Evolutionary conservation across 2,888 invertebrate genomes (phyloP).

Genomic region (Fragum sueziense): DNA sequence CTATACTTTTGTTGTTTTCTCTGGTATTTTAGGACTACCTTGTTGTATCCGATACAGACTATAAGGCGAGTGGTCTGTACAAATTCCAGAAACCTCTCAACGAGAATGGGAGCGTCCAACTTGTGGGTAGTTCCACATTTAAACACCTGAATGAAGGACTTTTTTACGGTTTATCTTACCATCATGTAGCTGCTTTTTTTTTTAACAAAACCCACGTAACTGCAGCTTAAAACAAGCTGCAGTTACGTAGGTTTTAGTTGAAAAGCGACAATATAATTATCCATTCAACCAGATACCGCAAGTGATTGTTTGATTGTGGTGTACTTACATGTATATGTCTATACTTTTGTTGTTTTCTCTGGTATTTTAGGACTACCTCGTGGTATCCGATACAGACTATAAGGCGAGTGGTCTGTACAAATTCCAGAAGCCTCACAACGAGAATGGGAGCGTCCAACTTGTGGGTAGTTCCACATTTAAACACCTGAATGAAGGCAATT

Average conservation of each 20-base stretch:
- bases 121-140: conserved; percentile 29
- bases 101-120: neutral
- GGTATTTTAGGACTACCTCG: conserved; percentile 49
- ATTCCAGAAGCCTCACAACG: conserved; percentile 18
- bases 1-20: too few relatives aligned
- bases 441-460: neutral
- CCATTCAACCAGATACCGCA: too few relatives aligned
- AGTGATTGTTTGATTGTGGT: too few relatives aligned
- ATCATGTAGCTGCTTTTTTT: too few relatives aligned
- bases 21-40: conserved; percentile 59
- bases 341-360: too few relatives aligned
- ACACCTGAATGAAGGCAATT: conserved; percentile 37
- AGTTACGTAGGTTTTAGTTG: too few relatives aligned
- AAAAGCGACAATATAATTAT: too few relatives aligned
- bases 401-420: conserved; percentile 40
- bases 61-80: conserved; percentile 38
- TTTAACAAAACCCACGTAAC: too few relatives aligned
- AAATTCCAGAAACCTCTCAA: conserved; percentile 28
- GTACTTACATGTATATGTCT: too few relatives aligned
- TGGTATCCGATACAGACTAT: conserved; percentile 44
- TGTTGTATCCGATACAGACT: conserved; percentile 42
- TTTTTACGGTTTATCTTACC: conserved; percentile 47
- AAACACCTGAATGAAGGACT: conserved; percentile 28
- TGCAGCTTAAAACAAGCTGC: too few relatives aligned
- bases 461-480: conserved; percentile 31